Evolutionary conservation across 2,888 invertebrate genomes (phyloP).

Genomic region (Leucophenga maculata): DNA sequence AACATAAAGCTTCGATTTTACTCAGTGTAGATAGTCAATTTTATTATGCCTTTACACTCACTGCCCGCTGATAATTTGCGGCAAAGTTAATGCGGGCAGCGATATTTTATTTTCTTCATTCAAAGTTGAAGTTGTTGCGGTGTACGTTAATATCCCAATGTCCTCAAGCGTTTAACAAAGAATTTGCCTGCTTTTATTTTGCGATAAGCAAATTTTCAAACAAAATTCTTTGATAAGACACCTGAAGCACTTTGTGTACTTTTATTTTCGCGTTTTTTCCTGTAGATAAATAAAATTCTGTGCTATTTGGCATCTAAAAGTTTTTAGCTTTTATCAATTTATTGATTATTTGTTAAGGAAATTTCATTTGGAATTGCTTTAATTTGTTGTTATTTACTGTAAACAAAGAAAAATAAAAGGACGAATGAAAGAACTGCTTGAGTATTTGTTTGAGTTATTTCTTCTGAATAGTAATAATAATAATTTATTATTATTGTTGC

Average conservation of each 20-base stretch:
- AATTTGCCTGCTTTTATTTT: no score
- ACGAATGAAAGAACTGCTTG: no score
- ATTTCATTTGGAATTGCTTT: no score
- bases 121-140: neutral
- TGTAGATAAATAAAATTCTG: neutral
- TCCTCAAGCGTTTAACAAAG: no score
- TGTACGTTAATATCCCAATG: no score
- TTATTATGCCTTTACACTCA: conserved; percentile 6
- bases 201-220: neutral
- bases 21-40: neutral
- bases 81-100: neutral
- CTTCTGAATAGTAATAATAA: no score
- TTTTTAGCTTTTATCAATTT: neutral
- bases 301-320: neutral
- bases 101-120: neutral
- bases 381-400: no score
- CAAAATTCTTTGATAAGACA: neutral
- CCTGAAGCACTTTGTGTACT: neutral
- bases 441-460: no score
- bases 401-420: no score
- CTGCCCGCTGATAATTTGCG: neutral
- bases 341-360: neutral
- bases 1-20: conserved; percentile 36
- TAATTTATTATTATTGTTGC: no score
- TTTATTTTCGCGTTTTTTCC: neutral